Percentiles rank a stretch among this genome's conserved stretches.
phyloP scores from a whole-genome alignment of 2,113 vertebrate species.

The Epinephelus fuscoguttatus region DNA sequence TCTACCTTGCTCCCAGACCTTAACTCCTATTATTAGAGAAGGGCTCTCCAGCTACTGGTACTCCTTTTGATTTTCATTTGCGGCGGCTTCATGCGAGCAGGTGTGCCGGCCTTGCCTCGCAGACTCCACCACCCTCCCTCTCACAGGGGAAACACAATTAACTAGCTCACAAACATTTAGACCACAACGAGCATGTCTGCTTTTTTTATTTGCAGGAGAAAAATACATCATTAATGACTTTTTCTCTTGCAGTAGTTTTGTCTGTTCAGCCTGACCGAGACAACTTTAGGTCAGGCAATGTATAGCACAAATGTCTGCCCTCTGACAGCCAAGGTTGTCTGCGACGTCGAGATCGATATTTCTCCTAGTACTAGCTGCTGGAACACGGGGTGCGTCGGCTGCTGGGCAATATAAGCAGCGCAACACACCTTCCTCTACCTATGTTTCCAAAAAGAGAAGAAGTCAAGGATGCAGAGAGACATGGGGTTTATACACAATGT shows the following conservation, averaged over 20 bases:
- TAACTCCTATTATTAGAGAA: constrained; percentile 59
- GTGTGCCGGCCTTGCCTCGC: constrained; percentile 34
- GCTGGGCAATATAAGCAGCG: constrained; percentile 5
- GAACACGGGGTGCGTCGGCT: constrained; percentile 19
- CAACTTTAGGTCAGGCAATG: constrained; percentile 19
- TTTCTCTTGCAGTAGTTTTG: neutral
- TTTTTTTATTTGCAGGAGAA: constrained; percentile 8
- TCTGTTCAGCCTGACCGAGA: constrained; percentile 24
- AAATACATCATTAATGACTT: constrained; percentile 39
- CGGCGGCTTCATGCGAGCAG: constrained; percentile 4
- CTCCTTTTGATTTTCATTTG: constrained; percentile 53
- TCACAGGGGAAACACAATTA: constrained; percentile 41
- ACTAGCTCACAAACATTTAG: constrained; percentile 27
- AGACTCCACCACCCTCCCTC: neutral
- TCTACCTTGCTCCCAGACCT: constrained; percentile 44
- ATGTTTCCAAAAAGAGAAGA: neutral
- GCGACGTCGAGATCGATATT: constrained; percentile 39
- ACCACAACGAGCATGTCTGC: neutral
- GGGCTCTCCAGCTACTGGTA: constrained; percentile 42
- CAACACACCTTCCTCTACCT: neutral
- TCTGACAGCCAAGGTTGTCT: constrained; percentile 45
- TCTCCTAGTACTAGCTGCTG: constrained; percentile 22
- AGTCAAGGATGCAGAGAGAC: constrained; percentile 10
- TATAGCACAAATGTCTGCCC: constrained; percentile 30
- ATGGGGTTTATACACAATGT: neutral